A percentile compares a stretch with the other conserved stretches of the same genome.
Conservation (phyloP, 2,888 invertebrate species). For the Drosophila mettleri region DNA sequence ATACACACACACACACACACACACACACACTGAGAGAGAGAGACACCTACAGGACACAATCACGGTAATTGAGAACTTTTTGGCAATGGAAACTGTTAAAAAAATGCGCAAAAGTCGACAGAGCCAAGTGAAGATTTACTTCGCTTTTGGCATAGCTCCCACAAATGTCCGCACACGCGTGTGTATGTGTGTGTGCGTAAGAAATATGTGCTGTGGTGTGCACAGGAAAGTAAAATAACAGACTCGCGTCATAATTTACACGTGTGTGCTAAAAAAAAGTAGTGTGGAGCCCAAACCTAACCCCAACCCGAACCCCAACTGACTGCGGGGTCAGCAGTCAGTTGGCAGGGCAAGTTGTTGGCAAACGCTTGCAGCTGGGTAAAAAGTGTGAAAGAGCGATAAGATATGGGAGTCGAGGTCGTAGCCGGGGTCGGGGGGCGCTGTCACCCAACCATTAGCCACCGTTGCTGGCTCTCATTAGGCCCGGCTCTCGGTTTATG, state of each 20-base stretch:
- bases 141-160: slow-evolving; percentile 65
- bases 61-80: slow-evolving; percentile 68
- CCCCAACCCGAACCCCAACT: not conserved
- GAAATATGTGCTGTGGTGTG: slow-evolving; percentile 59
- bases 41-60: slow-evolving; percentile 51
- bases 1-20: not conserved
- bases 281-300: not conserved
- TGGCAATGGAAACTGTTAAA: slow-evolving; percentile 47
- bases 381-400: slow-evolving; percentile 63
- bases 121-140: slow-evolving; percentile 67
- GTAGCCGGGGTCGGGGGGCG: not conserved
- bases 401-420: slow-evolving; percentile 41
- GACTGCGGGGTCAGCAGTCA: slow-evolving; percentile 47
- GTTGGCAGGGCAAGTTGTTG: slow-evolving; percentile 53
- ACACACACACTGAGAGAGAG: slow-evolving; percentile 8
- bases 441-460: slow-evolving; percentile 52
- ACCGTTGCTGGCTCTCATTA: slow-evolving; percentile 39
- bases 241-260: slow-evolving; percentile 69
- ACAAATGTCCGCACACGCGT: slow-evolving; percentile 27
- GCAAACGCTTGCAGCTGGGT: slow-evolving; percentile 38
- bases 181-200: slow-evolving; percentile 26
- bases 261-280: slow-evolving; percentile 39
- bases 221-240: slow-evolving; percentile 61
- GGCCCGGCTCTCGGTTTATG: slow-evolving; percentile 53
- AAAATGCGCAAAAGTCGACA: slow-evolving; percentile 53